Evolutionary conservation across 1,140 invertebrate genomes (phyloP).

Genomic region (Brachionus asplanchnoidis): DNA sequence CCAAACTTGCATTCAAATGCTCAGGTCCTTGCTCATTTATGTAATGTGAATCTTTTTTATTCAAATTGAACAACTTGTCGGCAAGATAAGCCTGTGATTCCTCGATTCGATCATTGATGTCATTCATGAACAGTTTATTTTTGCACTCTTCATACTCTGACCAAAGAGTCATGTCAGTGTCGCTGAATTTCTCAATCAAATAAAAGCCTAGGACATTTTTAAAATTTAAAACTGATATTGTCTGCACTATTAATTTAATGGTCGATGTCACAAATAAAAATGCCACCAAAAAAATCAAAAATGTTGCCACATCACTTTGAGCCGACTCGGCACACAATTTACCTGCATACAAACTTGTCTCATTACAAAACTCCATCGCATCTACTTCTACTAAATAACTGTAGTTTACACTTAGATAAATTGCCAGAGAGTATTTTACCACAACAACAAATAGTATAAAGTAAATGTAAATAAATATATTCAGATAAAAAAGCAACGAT

Average conservation of each 20-base stretch:
- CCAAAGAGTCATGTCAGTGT: not conserved
- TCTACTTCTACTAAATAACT: not conserved
- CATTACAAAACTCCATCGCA: not conserved
- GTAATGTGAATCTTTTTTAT: not conserved
- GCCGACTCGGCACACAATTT: not conserved
- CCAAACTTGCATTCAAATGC: not conserved
- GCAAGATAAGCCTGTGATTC: not conserved
- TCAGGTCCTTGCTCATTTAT: not conserved
- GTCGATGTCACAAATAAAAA: not conserved
- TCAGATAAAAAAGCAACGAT: not conserved
- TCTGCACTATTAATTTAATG: not conserved
- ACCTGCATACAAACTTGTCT: not conserved
- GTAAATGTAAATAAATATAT: not conserved
- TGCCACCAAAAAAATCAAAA: not conserved
- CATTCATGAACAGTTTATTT: not conserved
- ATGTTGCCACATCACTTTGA: not conserved
- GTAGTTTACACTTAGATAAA: not conserved
- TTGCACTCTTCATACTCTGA: not conserved
- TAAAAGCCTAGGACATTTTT: not conserved
- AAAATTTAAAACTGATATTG: not conserved
- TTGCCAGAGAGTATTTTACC: not conserved
- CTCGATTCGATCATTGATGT: not conserved
- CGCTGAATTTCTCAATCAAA: not conserved
- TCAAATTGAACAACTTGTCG: not conserved
- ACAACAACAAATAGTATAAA: not conserved